Base-by-base conservation (phyloP, 1,140 invertebrate genomes). In the Dendroctonus ponderosae region DNA sequence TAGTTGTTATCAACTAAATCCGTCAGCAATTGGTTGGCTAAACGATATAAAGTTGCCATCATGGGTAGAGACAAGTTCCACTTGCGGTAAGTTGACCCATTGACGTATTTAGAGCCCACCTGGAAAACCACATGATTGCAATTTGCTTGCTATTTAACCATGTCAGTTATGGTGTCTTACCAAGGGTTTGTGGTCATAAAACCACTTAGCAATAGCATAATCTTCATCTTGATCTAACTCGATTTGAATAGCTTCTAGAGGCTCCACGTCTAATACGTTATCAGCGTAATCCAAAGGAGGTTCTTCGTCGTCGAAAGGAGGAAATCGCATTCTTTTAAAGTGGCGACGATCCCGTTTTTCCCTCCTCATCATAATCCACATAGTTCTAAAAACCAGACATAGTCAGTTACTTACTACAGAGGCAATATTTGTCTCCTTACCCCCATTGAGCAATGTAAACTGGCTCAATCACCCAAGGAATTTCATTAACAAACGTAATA, bases 331-430 rank as follows among this genome's bases (percentile, higher is more conserved):
- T 70, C 98, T 85, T 80, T 99, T 98, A 77, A 99, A 99, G 81
- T 99, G 98, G 43, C 97, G 86, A 78, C 98, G 89, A 85, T 99
- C 98, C 68, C 98, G 82, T 80, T 99, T 99, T 77, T 99, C 98
- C 71, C 98, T 85, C 72, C 98, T 84, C 97, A 99, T 99, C 95
- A 99, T 99, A 70, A 99, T 98, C 98, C 98, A 99, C 97, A 99
- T 99, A 5, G 97, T 97, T 52, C 92, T 92, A 43, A 41, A 66
- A 64, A 64, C 4, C 7, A 53, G 0, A 26, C 12, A 58, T 11
- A 12, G 8, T 48, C n/a, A 51, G 12, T 62, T 11, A 4, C 38
- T 38, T 46, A 2, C 0, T 37, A 51, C 39, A 40, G n/a, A n/a
- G 0, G 41, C 6, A 37, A 60, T 38, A 56, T 56, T 7, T 56